These are phyloP conservation scores for Molanna angustata DNA, from an alignment of 2,888 invertebrate species.

Conservation along the genomic window DNA sequence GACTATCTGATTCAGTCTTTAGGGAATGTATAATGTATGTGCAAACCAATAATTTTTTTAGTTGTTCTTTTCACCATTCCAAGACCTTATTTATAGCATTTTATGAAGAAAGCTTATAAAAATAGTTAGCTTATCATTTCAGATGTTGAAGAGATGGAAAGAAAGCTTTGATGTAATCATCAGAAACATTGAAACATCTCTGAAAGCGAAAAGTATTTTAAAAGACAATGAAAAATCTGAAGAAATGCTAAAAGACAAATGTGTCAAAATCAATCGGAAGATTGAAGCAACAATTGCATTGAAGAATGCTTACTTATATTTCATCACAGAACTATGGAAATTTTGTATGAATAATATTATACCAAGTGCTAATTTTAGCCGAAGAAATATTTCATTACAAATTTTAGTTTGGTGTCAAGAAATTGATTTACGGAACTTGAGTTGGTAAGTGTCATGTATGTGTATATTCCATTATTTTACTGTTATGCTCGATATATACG, in stretches of 20 bases:
- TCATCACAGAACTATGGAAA: conserved; percentile 49
- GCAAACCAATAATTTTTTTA: background rate
- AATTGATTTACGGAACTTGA: no score
- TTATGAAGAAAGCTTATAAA: no score
- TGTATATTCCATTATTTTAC: no score
- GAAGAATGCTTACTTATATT: conserved; percentile 44
- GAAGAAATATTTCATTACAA: conserved; percentile 59
- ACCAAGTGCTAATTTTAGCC: conserved; percentile 60
- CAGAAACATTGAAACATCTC: conserved; percentile 15
- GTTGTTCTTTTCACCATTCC: background rate
- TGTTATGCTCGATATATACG: no score
- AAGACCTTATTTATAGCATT: no score
- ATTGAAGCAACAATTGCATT: conserved; percentile 32
- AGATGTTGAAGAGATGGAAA: conserved; percentile 24
- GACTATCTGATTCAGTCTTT: background rate
- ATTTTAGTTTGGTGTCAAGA: conserved; percentile 47
- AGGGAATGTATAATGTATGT: background rate
- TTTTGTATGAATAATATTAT: conserved; percentile 57
- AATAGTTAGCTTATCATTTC: conserved; percentile 11
- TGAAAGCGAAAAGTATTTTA: conserved; percentile 2
- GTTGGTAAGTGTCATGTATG: no score
- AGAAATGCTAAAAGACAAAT: no score
- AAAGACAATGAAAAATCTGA: conserved; percentile 35
- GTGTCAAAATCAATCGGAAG: no score
- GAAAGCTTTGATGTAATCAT: conserved; percentile 23